Evolutionary conservation across 2,888 invertebrate species (phyloP).

Genomic region (Sphinx pinastri): DNA sequence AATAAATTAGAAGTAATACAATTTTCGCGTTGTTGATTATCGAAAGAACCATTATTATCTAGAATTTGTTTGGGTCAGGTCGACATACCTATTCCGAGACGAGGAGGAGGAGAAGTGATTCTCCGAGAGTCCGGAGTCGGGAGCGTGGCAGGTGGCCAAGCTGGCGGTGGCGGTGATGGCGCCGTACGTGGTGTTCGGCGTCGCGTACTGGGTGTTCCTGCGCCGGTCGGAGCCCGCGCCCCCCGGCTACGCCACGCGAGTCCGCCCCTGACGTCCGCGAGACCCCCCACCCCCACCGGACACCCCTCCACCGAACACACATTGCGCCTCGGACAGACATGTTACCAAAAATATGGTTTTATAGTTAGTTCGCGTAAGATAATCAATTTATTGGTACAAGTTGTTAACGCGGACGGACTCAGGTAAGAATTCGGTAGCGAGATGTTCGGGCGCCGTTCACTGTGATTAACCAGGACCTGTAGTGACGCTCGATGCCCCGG

Average conservation of each 20-base stretch:
- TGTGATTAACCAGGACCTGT: slow-evolving; percentile 1
- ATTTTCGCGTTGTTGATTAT: too few relatives aligned
- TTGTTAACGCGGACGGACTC: too few relatives aligned
- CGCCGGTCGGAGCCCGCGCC: slow-evolving; percentile 37
- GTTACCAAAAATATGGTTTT: too few relatives aligned
- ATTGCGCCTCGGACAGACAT: background rate
- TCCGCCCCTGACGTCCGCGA: slow-evolving; percentile 13
- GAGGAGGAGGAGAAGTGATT: slow-evolving; percentile 88
- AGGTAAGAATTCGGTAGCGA: too few relatives aligned
- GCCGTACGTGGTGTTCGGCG: slow-evolving; percentile 68
- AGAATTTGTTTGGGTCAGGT: slow-evolving; percentile 82
- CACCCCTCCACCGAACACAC: slow-evolving; percentile 23
- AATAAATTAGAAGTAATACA: too few relatives aligned
- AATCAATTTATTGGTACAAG: too few relatives aligned
- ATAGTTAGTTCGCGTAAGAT: too few relatives aligned
- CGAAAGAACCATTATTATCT: too few relatives aligned
- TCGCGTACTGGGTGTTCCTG: slow-evolving; percentile 63
- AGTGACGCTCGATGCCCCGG: background rate
- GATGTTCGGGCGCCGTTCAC: background rate
- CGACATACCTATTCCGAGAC: slow-evolving; percentile 92
- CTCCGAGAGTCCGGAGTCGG: slow-evolving; percentile 58
- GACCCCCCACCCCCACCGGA: slow-evolving; percentile 22
- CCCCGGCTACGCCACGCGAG: slow-evolving; percentile 22
- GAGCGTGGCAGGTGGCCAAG: slow-evolving; percentile 78
- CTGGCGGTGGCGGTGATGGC: slow-evolving; percentile 63